Base-by-base conservation (phyloP, 2,888 invertebrate species). In the Globia sparganii region DNA sequence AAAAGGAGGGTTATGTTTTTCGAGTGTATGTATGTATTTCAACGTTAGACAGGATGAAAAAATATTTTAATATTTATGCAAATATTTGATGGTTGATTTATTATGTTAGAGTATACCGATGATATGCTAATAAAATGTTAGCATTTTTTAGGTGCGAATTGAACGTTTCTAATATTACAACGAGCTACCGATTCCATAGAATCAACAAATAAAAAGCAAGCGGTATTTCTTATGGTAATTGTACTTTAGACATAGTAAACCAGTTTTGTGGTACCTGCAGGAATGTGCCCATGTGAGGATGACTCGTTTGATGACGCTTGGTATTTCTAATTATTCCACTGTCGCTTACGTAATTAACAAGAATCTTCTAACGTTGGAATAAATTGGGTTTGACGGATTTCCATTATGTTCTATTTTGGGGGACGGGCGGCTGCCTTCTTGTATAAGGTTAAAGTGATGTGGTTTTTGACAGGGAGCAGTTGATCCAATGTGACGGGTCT, bases 221-320 rank as follows among this genome's bases (percentile, higher is more conserved):
- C 69, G 43, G 49, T 67, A 72, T 62, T 34, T 65, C 13, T 69
- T 82, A 82, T 78, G 71, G 58, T 82, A 86, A 86, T 81, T 73
- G 62, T 68, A 53, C 18, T n/a, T n/a, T n/a, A n/a, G n/a, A n/a
- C n/a, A 13, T 40, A 40, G n/a, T 58, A 86, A 87, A 88, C 87
- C 83, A 77, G 88, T 87, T 86, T 70, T 31, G 64, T 72, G 66
- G 73, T 68, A 56, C 43, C 65, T 69, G 58, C 21, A 84, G 66
- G 88, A 87, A 89, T 87, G 87, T 84, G 78, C 46, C 66, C 71
- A 72, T 62, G 77, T 77, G 78, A 73, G 69, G 78, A 80, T 77
- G 69, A 78, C 66, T 68, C 40, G 70, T 64, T 18, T 37, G 66
- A 78, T 85, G 77, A 77, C 66, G 75, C 53, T 65, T 75, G 43